A percentile compares a stretch with the other conserved stretches of the same genome.
Evolutionary conservation across 1,140 invertebrate species (phyloP).

Genomic region (Hirudo medicinalis): DNA sequence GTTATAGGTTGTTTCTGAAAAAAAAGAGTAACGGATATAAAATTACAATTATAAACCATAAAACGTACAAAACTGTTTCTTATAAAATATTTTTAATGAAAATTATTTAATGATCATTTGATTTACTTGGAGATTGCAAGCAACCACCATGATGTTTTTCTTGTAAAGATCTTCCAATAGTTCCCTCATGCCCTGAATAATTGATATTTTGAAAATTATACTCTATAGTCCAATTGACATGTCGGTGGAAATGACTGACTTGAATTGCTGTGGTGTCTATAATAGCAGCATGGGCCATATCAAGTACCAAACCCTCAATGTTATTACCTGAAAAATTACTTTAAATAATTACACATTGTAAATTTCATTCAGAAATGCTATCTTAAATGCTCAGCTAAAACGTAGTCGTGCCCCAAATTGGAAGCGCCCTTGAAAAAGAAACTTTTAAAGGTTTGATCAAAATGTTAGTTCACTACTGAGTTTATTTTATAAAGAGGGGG

Average conservation of each 20-base stretch:
- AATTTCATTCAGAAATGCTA: background rate
- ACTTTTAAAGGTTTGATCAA: background rate
- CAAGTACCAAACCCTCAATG: constrained; percentile 8
- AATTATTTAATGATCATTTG: background rate
- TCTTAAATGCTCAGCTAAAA: background rate
- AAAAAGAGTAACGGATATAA: background rate
- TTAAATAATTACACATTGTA: too few species aligned
- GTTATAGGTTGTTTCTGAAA: constrained; percentile 9
- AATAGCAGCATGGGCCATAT: constrained; percentile 8
- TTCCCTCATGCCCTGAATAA: constrained; percentile 15
- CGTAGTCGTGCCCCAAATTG: too few species aligned
- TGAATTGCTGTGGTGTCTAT: constrained; percentile 13
- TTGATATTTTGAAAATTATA: background rate
- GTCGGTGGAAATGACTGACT: background rate
- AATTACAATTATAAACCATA: constrained; percentile 5
- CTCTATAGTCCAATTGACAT: background rate
- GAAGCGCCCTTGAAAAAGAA: too few species aligned
- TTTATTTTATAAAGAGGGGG: background rate
- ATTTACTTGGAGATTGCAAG: constrained; percentile 15
- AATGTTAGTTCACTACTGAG: background rate
- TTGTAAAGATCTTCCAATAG: constrained; percentile 16
- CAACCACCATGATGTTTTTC: constrained; percentile 11
- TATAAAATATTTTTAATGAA: background rate
- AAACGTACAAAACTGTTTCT: too few species aligned
- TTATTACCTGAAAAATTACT: constrained; percentile 6